Evolutionary conservation across 2,113 vertebrate species (phyloP), one percentile per base, ranked within the genome.

Genomic region (Synchiropus splendidus): DNA sequence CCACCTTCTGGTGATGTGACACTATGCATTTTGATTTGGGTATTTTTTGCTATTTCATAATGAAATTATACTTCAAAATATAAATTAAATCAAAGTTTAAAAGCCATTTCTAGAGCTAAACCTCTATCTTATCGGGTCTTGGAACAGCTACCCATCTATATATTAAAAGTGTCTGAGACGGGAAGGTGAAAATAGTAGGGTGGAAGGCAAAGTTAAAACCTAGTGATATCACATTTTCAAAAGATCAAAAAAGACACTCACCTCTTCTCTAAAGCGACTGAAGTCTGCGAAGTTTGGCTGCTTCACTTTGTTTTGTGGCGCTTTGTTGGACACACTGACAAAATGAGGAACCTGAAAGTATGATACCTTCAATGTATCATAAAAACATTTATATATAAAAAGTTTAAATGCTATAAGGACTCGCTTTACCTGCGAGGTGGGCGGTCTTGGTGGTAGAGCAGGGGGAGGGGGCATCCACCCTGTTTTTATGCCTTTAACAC

Each of bases 391-490:
- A n/a, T n/a, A n/a, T n/a, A n/a, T n/a, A n/a, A n/a, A n/a, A n/a
- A n/a, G n/a, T n/a, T n/a, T n/a, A n/a, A n/a, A n/a, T n/a, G n/a
- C n/a, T n/a, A n/a, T n/a, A n/a, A n/a, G n/a, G n/a, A n/a, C n/a
- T 8, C 8, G n/a, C n/a, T 45, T 39, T 79, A 98, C 94, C 89
- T 97, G 93, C 46, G 89, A 81, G 2, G 72, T 62, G 31, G 79
- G 74, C 11, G 93, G 92, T 70, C 92, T 81, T 2, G 93, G 93
- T 41, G 94, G 94, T 16, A 97, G 87, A 1, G 93, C 92, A 0
- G 90, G 92, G 53, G 89, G 88, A 45, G 82, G 87, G 1, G 85
- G 89, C 58, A 90, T 65, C 87, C 88, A 89, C 54, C 83, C 89
- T 43, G 87, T 48, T 77, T 87, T 82, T 39, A 63, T 42, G 57